Evolutionary conservation across 1,140 invertebrate species (phyloP).

Genomic region (Matsumurasca onukii): DNA sequence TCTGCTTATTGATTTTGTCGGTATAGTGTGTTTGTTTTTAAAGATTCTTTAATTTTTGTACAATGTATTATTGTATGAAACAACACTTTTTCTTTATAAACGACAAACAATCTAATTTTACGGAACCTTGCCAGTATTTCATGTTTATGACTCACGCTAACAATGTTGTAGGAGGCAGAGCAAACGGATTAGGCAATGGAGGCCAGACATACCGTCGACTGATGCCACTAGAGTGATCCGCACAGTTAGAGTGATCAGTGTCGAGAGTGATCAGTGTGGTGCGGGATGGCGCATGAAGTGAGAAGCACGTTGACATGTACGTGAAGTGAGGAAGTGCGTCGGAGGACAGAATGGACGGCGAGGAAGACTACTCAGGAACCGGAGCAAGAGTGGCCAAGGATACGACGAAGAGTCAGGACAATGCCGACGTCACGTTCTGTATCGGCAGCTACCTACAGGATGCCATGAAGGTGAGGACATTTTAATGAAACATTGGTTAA

Average conservation of each 20-base stretch:
- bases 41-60: too few species aligned
- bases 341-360: conserved; percentile 8
- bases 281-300: background rate
- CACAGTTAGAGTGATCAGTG: background rate
- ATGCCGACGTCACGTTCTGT: conserved; percentile 82
- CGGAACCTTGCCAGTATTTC: too few species aligned
- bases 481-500: background rate
- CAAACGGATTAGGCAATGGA: background rate
- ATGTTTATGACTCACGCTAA: background rate
- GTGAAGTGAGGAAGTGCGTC: background rate
- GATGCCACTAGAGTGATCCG: background rate
- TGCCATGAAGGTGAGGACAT: conserved; percentile 65
- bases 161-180: background rate
- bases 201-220: background rate
- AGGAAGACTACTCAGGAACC: conserved; percentile 12
- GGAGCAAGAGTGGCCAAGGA: background rate
- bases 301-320: background rate
- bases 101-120: too few species aligned
- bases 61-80: too few species aligned
- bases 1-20: too few species aligned
- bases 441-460: conserved; percentile 83
- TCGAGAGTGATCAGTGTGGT: background rate
- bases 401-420: conserved; percentile 46
- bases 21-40: too few species aligned
- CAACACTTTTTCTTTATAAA: too few species aligned